These are phyloP conservation scores for Mimumesa dahlbomi DNA, from an alignment of 2,888 invertebrate species.

Conservation along the genomic window DNA sequence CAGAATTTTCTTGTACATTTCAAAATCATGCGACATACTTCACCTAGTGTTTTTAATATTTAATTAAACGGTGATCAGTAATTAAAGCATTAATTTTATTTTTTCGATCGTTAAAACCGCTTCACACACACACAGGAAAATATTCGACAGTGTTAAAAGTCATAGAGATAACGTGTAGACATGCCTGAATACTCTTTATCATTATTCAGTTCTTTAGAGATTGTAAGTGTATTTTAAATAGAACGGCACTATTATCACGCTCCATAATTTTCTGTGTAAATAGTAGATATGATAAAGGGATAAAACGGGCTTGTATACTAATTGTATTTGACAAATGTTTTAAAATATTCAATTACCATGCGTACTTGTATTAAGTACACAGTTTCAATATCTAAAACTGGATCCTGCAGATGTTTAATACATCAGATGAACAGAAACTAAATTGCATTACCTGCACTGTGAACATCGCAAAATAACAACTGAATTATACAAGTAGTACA, in stretches of 20 bases:
- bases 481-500: conserved; percentile 69
- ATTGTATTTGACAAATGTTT: neutral
- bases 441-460: neutral
- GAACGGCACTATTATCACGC: conserved; percentile 28
- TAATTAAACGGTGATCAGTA: neutral
- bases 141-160: neutral
- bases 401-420: neutral
- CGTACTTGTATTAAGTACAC: no score
- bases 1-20: conserved; percentile 5
- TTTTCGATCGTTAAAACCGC: conserved; percentile 1
- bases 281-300: conserved; percentile 26
- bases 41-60: conserved; percentile 2
- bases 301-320: conserved; percentile 9
- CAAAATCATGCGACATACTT: conserved; percentile 4
- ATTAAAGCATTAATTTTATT: conserved; percentile 1
- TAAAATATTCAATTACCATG: neutral
- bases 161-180: conserved; percentile 4
- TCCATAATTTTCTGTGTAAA: conserved; percentile 29
- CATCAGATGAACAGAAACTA: neutral
- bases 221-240: conserved; percentile 11
- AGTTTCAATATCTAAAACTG: no score
- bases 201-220: no score
- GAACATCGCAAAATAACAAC: conserved; percentile 52
- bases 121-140: neutral
- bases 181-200: conserved; percentile 1